phyloP scores from a whole-genome alignment of 2,113 vertebrate species.

The Tautogolabrus adspersus region DNA sequence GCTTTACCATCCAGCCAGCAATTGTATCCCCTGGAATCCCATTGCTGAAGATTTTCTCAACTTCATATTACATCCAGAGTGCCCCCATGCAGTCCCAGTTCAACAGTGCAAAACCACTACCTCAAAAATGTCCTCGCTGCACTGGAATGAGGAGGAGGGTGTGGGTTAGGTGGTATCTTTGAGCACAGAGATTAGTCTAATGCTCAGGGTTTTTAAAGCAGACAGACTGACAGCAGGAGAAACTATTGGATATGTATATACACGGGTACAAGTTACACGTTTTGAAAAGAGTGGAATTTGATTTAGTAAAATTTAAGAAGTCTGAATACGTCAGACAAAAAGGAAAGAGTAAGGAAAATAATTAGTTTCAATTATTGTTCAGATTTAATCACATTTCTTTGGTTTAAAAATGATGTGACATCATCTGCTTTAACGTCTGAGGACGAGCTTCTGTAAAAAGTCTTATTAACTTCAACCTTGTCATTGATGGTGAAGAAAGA shows the following conservation, averaged over 20 bases:
- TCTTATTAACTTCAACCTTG: too few species aligned
- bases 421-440: too few species aligned
- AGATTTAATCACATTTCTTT: too few species aligned
- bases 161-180: conserved; percentile 62
- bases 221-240: conserved; percentile 41
- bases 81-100: conserved; percentile 58
- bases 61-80: conserved; percentile 68
- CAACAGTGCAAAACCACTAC: conserved; percentile 70
- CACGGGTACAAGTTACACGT: not conserved
- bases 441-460: too few species aligned
- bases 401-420: too few species aligned
- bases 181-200: conserved; percentile 54
- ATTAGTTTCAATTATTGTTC: too few species aligned
- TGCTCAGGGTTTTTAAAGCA: conserved; percentile 4
- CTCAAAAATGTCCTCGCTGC: conserved; percentile 68
- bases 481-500: too few species aligned
- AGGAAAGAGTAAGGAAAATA: too few species aligned
- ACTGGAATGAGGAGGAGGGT: conserved; percentile 57
- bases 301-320: too few species aligned
- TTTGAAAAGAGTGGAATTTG: not conserved
- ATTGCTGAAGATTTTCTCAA: conserved; percentile 63
- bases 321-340: too few species aligned
- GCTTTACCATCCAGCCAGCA: conserved; percentile 70
- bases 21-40: conserved; percentile 66
- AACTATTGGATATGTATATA: conserved; percentile 34